Conservation (phyloP, 1,140 invertebrate species). For the Aphaenogaster rudis region DNA sequence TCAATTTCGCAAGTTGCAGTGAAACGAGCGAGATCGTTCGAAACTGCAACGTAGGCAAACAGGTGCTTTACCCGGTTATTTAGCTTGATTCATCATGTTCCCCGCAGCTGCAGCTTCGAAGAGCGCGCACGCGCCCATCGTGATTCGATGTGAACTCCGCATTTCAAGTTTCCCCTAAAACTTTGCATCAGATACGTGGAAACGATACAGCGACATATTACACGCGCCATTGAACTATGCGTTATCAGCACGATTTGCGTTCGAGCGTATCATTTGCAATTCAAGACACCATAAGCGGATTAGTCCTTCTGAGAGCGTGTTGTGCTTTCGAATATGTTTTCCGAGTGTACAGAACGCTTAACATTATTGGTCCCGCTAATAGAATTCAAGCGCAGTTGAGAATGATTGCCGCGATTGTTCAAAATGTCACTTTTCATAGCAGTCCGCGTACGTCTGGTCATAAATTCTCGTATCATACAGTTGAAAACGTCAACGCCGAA, state of each 20-base stretch:
- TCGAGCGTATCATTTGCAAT: constrained; percentile 56
- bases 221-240: constrained; percentile 66
- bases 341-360: background rate
- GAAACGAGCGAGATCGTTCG: constrained; percentile 29
- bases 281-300: constrained; percentile 34
- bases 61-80: constrained; percentile 68
- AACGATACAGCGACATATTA: constrained; percentile 71
- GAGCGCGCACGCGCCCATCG: constrained; percentile 38
- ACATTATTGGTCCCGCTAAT: background rate
- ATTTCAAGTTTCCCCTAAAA: constrained; percentile 69
- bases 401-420: background rate
- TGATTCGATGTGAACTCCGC: constrained; percentile 68
- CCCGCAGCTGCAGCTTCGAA: constrained; percentile 63
- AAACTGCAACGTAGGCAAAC: constrained; percentile 67
- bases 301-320: background rate
- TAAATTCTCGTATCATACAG: background rate
- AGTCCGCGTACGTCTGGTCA: background rate
- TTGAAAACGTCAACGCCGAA: background rate
- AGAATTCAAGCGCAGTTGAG: background rate
- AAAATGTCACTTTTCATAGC: background rate
- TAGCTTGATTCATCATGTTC: constrained; percentile 69
- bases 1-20: constrained; percentile 38
- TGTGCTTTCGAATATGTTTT: constrained; percentile 7
- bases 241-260: constrained; percentile 47
- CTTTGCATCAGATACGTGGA: constrained; percentile 66